Evolutionary conservation across 2,888 invertebrate species (phyloP), one percentile per base, ranked within the genome.

Genomic region (Drosophila siamana): DNA sequence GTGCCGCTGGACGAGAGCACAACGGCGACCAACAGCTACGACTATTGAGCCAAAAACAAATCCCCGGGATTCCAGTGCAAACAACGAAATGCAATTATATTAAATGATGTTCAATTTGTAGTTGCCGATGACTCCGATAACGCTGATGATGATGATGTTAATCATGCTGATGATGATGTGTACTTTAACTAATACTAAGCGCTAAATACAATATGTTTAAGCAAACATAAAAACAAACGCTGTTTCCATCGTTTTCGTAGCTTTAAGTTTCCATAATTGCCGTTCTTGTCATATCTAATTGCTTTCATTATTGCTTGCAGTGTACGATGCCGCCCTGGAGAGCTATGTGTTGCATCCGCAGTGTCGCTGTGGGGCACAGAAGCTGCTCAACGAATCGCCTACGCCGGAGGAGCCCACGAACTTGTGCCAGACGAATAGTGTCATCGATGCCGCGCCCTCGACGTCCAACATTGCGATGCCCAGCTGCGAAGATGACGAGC

Each of bases 261-360:
- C n/a, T 13, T 15, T 66, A 54, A 50, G 40, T 6, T 6, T 33
- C 6, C 6, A 11, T 2, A 48, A 0, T 30, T n/a, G 0, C 4
- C 9, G 6, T 38, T 41, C 5, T 7, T 19, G n/a, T 15, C 22
- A 4, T 59, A n/a, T 38, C 26, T 56, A 46, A 59, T 38, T 0
- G n/a, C 1, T 0, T 13, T 50, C 22, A n/a, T 68, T 54, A 19
- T 55, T 60, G 46, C 33, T 90, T 84, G 3, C 74, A 90, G 90
- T 90, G 54, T 90, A 84, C 67, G 90, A 90, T 62, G 85, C 74
- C 19, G 80, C 79, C n/a, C 55, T 86, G 70, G 90, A 90, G n/a
- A 88, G 64, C 61, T 89, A 89, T 60, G 76, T 82, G 40, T 28
- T 80, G 6, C 80, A 86, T 54, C 78, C 88, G 30, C 68, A 88